Base-by-base conservation (phyloP, 2,888 invertebrate genomes). In the Leptinotarsa tumamoca region DNA sequence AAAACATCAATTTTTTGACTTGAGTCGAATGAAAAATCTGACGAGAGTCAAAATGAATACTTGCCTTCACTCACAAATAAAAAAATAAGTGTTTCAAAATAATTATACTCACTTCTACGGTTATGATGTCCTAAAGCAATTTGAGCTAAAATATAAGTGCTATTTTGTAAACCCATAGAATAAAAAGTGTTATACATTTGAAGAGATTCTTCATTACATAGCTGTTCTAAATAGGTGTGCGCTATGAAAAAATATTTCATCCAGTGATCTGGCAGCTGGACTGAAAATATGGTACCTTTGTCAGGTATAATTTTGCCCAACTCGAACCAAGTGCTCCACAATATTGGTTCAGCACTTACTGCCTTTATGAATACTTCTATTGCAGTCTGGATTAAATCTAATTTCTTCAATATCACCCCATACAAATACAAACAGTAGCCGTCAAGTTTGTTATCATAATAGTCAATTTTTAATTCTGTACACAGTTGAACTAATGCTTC, bases 311-410 rank as follows among this genome's bases (percentile, higher is more conserved):
- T 89, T 13, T 94, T 92, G 0, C 97, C 95, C 17, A 99, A 89
- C 87, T 98, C 98, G 52, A 96, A 90, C 96, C 99, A 99, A 0
- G 98, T 95, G 61, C 96, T 94, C 99, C 99, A 99, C 77, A 98
- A 92, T 84, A 96, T 92, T 0, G 98, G 98, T 72, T 94, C 93
- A 61, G 92, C 90, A 75, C 93, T 92, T 15, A 97, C 92, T 0
- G 98, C 92, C 84, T 95, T 93, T 23, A 95, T 91, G 61, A 99
- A 90, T 68, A 95, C 92, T 80, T 94, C 93, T 33, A 94, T 92
- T 0, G 98, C 97, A 83, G 95, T 92, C 78, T 91, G 92, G 68
- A 92, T 90, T 17, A 98, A 90, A 84, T 97, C 96, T 72, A 98
- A 88, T 85, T 96, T 96, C 84, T 96, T 95, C 68, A 98, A 89